Evolutionary conservation across 2,888 invertebrate species (phyloP).

Genomic region (Aporophyla lueneburgensis): DNA sequence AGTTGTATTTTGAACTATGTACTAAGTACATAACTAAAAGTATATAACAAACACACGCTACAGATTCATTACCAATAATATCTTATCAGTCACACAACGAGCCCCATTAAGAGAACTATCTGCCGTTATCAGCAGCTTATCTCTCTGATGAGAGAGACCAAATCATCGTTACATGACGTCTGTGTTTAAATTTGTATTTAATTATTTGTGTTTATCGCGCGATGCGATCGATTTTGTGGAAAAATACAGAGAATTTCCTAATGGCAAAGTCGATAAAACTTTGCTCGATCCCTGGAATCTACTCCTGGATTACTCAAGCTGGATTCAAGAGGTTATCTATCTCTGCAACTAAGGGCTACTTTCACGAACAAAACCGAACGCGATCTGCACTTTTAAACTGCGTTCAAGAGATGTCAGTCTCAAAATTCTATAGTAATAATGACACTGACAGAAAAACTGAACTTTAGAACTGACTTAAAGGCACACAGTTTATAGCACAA

Average conservation of each 20-base stretch:
- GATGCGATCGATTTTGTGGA: conserved; percentile 58
- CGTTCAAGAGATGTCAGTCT: background rate
- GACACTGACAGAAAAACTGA: background rate
- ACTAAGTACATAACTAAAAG: background rate
- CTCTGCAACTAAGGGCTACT: background rate
- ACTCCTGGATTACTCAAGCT: background rate
- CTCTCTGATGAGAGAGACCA: conserved; percentile 78
- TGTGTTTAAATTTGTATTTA: conserved; percentile 76
- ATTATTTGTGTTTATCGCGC: conserved; percentile 69
- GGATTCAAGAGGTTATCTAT: background rate
- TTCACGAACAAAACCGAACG: background rate
- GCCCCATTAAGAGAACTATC: conserved; percentile 83
- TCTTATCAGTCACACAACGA: conserved; percentile 81
- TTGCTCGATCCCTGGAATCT: background rate
- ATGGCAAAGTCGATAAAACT: background rate
- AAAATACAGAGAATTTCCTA: conserved; percentile 43
- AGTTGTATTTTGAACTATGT: background rate
- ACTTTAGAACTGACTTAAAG: too few relatives aligned
- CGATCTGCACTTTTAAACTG: background rate
- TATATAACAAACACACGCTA: conserved; percentile 34
- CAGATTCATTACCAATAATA: conserved; percentile 82
- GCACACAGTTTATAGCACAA: too few relatives aligned
- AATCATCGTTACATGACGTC: conserved; percentile 77
- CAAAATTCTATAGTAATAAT: background rate
- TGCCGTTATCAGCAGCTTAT: conserved; percentile 80